Evolutionary conservation across 2,888 invertebrate species (phyloP).

Genomic region (Hymenopus coronatus): DNA sequence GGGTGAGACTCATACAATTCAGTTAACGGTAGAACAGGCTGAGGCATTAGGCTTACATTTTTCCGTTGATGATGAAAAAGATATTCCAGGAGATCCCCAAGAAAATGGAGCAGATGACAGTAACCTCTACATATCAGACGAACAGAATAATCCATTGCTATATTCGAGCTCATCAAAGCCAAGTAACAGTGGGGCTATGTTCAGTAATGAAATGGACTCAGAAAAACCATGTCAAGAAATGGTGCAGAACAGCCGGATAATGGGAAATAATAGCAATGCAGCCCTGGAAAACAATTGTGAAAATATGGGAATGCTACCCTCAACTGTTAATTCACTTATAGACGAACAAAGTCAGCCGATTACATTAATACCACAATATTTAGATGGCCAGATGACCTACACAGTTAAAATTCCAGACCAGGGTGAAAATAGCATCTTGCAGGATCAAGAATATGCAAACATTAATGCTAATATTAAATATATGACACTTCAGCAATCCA

Average conservation of each 20-base stretch:
- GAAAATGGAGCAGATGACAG: slow-evolving; percentile 2
- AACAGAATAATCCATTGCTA: slow-evolving; percentile 13
- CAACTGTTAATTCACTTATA: slow-evolving; percentile 16
- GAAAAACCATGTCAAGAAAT: slow-evolving; percentile 3
- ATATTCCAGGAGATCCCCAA: not conserved
- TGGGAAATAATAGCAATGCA: slow-evolving; percentile 13
- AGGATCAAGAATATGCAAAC: not conserved
- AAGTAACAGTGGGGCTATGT: slow-evolving; percentile 22
- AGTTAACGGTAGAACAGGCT: slow-evolving; percentile 45
- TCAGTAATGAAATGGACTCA: slow-evolving; percentile 11
- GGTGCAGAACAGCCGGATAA: not conserved
- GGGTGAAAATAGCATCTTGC: not conserved
- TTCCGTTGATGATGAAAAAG: slow-evolving; percentile 39
- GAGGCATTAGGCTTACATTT: slow-evolving; percentile 45
- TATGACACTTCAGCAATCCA: not conserved
- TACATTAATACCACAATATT: slow-evolving; percentile 33
- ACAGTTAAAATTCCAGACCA: slow-evolving; percentile 30
- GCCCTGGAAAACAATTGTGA: slow-evolving; percentile 4
- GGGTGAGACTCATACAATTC: slow-evolving; percentile 43
- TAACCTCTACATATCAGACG: slow-evolving; percentile 20
- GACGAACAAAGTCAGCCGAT: slow-evolving; percentile 27
- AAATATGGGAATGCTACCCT: slow-evolving; percentile 16
- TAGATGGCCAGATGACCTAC: slow-evolving; percentile 33
- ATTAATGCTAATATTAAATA: not conserved
- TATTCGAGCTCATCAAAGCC: slow-evolving; percentile 21